Base-by-base conservation (phyloP, 2,797 vertebrate species). In the Botia almorhae region DNA sequence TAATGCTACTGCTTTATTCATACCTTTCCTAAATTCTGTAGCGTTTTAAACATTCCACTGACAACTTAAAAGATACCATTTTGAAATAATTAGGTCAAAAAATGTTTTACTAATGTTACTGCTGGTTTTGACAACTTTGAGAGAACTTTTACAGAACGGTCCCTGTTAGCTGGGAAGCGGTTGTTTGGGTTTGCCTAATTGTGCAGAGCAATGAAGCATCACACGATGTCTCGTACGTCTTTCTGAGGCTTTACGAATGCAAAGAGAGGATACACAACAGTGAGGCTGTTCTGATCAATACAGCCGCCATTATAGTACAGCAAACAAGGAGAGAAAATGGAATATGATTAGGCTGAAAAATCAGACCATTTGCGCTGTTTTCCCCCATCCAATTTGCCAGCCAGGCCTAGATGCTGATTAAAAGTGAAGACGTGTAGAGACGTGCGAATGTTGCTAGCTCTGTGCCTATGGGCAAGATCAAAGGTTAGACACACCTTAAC, bases 341-440 rank as follows among this genome's bases (percentile, higher is more conserved):
- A 68, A 63, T 69, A 80, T 82, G 77, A 86, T 82, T 50, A 83
- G 77, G 43, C 63, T 61, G 70, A 71, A 79, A 86, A 82, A 81
- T 46, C 73, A 56, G 39, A 70, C 64, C 60, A 80, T 83, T 80
- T 53, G 8, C 75, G 58, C 33, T 55, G 56, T 60, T 58, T 74
- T 77, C 46, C 51, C 21, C 7, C 1, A 14, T 78, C 13, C 23
- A 76, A 80, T 74, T 69, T 21, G 13, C 26, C 13, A 26, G 33
- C 12, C 23, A 83, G 69, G 61, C 73, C 80, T 75, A 51, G 39
- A 43, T 51, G 53, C 64, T 76, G 76, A 80, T 82, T 85, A 51
- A 75, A n/a, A n/a, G n/a, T n/a, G n/a, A n/a, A n/a, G n/a, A 83
- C 19, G 50, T 51, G 60, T 60, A 56, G 76, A 71, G 60, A 71